phyloP scores from a whole-genome alignment of 2,888 invertebrate genomes.

The Leucophenga maculata region DNA sequence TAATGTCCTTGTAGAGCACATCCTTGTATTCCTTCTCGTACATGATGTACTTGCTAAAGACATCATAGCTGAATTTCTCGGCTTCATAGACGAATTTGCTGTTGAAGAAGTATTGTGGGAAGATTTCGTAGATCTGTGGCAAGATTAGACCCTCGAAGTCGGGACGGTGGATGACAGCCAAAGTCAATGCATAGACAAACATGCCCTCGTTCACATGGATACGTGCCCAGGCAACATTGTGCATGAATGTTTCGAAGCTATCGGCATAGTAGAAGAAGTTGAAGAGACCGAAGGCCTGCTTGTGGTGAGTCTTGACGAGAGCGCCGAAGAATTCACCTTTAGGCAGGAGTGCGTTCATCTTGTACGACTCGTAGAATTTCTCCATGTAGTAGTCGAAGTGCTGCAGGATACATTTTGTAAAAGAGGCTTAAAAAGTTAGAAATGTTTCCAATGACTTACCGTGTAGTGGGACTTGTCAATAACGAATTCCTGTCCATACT shows the following conservation, averaged over 20 bases:
- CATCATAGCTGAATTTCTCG: slow-evolving; percentile 73
- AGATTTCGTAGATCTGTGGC: slow-evolving; percentile 84
- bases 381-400: slow-evolving; percentile 56
- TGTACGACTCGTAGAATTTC: slow-evolving; percentile 62
- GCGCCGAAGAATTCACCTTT: slow-evolving; percentile 75
- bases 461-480: slow-evolving; percentile 53
- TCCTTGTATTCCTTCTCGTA: slow-evolving; percentile 71
- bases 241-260: slow-evolving; percentile 80
- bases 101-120: slow-evolving; percentile 84
- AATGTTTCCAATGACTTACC: slow-evolving; percentile 37
- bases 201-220: slow-evolving; percentile 81
- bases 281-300: slow-evolving; percentile 76
- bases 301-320: slow-evolving; percentile 71
- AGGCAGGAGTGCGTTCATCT: slow-evolving; percentile 73
- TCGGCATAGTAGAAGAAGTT: slow-evolving; percentile 80
- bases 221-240: slow-evolving; percentile 80
- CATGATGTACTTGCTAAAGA: slow-evolving; percentile 60
- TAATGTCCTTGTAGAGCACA: slow-evolving; percentile 65
- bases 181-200: slow-evolving; percentile 81
- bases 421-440: background rate
- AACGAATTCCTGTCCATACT: slow-evolving; percentile 50
- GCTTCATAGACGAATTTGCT: slow-evolving; percentile 80
- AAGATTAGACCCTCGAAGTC: slow-evolving; percentile 80
- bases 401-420: slow-evolving; percentile 48
- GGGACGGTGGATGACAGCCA: slow-evolving; percentile 79